Evolutionary conservation across 2,888 invertebrate species (phyloP).

Genomic region (Hecatera dysodea): DNA sequence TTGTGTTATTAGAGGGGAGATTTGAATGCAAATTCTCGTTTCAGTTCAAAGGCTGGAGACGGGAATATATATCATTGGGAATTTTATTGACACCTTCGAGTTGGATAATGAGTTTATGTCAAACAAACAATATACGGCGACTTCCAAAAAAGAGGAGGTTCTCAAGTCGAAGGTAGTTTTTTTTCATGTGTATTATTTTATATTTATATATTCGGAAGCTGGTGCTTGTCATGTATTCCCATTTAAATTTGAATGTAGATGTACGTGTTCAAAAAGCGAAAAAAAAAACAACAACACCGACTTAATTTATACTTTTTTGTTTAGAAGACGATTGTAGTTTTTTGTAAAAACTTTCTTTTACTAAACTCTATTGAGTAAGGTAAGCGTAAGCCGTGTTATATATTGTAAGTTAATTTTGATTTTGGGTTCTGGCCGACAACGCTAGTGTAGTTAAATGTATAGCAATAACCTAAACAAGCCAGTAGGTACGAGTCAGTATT

Average conservation of each 20-base stretch:
- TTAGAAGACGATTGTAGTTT: too few species aligned
- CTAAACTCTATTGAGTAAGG: background rate
- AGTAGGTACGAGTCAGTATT: background rate
- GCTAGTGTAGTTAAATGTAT: background rate
- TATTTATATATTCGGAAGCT: too few species aligned
- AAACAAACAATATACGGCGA: background rate
- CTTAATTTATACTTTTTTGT: too few species aligned
- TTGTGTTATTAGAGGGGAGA: constrained; percentile 25
- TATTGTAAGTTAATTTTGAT: constrained; percentile 9
- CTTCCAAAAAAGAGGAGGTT: too few species aligned
- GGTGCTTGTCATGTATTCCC: too few species aligned
- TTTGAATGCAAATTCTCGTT: constrained; percentile 30
- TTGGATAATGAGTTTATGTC: constrained; percentile 7
- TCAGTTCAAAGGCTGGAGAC: constrained; percentile 20
- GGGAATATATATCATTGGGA: constrained; percentile 26
- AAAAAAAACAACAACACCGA: too few species aligned
- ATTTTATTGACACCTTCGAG: constrained; percentile 12
- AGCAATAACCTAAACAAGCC: background rate
- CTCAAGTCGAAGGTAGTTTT: too few species aligned
- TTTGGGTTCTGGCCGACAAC: background rate
- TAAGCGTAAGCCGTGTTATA: background rate
- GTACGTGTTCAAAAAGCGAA: too few species aligned
- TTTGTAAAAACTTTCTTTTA: too few species aligned
- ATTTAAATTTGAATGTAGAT: too few species aligned
- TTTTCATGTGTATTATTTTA: too few species aligned